A percentile compares a stretch with the other conserved stretches of the same genome.
phyloP scores from a whole-genome alignment of 2,113 vertebrate species.

The Thamnaconus septentrionalis region DNA sequence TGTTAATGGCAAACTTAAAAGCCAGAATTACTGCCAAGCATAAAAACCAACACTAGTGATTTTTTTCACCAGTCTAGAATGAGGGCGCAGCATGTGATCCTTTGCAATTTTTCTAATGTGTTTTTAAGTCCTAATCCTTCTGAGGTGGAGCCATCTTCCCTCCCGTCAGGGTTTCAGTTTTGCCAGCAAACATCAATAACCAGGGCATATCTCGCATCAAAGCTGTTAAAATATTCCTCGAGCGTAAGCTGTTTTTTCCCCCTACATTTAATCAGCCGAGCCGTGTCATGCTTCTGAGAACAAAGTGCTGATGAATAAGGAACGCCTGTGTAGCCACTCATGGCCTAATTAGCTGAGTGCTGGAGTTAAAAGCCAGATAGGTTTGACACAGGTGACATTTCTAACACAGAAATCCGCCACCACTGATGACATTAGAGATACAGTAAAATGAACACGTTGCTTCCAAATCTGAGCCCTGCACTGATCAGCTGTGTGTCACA shows the following conservation, averaged over 20 bases:
- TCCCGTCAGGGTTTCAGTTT: slow-evolving; percentile 3
- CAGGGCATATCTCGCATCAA: slow-evolving; percentile 12
- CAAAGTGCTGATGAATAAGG: slow-evolving; percentile 22
- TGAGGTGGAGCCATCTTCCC: slow-evolving; percentile 10
- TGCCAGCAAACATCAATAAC: slow-evolving; percentile 14
- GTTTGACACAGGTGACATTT: slow-evolving; percentile 13
- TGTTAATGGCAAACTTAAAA: slow-evolving; percentile 9
- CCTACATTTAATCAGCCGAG: slow-evolving; percentile 19
- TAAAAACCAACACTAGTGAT: slow-evolving; percentile 12
- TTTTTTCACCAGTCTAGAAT: slow-evolving; percentile 5
- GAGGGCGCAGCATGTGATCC: neutral
- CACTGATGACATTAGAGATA: no score
- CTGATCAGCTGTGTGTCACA: slow-evolving; percentile 15
- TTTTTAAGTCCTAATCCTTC: slow-evolving; percentile 7
- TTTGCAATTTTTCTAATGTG: slow-evolving; percentile 3
- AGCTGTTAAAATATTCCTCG: slow-evolving; percentile 14
- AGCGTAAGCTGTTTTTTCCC: slow-evolving; percentile 4
- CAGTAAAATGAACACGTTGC: neutral
- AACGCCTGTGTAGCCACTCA: slow-evolving; percentile 4
- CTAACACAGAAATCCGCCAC: slow-evolving; percentile 27
- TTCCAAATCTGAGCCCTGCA: slow-evolving; percentile 12
- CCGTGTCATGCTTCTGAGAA: slow-evolving; percentile 5
- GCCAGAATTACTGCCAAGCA: slow-evolving; percentile 5
- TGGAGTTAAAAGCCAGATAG: slow-evolving; percentile 25
- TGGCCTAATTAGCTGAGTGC: slow-evolving; percentile 40